phyloP scores from a whole-genome alignment of 2,113 vertebrate species.

The Calyptommatus sinebrachiatus region DNA sequence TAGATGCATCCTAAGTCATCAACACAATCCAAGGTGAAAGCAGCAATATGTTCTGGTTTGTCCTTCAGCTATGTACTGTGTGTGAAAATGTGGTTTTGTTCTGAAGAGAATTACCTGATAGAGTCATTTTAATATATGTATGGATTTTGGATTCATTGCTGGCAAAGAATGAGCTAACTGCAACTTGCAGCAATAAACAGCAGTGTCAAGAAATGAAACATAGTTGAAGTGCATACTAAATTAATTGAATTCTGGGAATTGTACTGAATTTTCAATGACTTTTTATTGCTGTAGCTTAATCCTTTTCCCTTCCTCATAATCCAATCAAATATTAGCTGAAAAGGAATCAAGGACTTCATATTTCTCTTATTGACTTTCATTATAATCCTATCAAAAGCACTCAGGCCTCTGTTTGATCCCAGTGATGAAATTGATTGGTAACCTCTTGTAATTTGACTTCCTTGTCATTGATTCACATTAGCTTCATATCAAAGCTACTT shows the following conservation, averaged over 20 bases:
- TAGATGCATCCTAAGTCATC: no score
- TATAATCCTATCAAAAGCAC: constrained; percentile 37
- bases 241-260: constrained; percentile 1
- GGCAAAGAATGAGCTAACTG: no score
- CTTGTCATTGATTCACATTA: constrained; percentile 60
- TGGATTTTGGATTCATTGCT: no score
- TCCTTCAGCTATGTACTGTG: no score
- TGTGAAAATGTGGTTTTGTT: no score
- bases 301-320: constrained; percentile 32
- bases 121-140: no score
- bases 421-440: constrained; percentile 53
- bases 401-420: constrained; percentile 49
- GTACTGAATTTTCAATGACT: background rate
- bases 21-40: no score
- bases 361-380: constrained; percentile 38
- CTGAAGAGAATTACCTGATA: no score
- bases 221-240: background rate
- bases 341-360: constrained; percentile 30
- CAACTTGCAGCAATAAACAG: background rate
- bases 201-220: background rate
- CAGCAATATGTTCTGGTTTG: no score
- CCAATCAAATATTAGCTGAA: constrained; percentile 50
- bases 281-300: background rate
- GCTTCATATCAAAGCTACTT: constrained; percentile 50
- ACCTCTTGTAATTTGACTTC: constrained; percentile 51